Percentiles rank a stretch among this genome's conserved stretches.
These are phyloP conservation scores for Semnornis frantzii DNA, from an alignment of 2,113 vertebrate species.

Conservation along the genomic window DNA sequence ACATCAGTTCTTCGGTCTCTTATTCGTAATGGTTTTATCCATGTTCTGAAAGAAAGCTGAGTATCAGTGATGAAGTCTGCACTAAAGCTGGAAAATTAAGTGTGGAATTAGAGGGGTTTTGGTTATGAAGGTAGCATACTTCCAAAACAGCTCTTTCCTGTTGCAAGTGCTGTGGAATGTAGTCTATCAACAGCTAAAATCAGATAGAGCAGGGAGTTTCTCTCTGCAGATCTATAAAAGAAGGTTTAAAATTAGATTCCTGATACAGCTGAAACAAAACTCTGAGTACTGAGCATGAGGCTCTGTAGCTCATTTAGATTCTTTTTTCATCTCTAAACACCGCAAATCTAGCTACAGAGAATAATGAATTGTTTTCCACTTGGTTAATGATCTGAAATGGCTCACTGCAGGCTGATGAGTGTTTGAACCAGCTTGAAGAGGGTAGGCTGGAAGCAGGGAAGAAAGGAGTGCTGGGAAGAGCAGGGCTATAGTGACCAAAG, in stretches of 20 bases:
- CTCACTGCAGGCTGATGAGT: background rate
- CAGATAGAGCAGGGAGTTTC: background rate
- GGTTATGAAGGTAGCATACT: background rate
- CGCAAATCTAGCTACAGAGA: background rate
- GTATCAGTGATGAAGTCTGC: background rate
- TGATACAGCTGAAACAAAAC: background rate
- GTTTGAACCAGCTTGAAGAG: background rate
- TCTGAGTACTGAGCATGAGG: background rate
- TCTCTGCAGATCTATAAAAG: background rate
- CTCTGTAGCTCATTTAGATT: background rate
- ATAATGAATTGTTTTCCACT: background rate
- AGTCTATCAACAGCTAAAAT: background rate
- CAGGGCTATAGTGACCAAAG: background rate
- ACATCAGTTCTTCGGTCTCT: background rate
- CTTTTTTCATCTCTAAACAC: background rate
- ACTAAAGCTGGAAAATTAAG: background rate
- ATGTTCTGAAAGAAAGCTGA: background rate
- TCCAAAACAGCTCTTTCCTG: background rate
- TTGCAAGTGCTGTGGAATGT: background rate
- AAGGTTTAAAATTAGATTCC: background rate
- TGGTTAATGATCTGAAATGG: background rate
- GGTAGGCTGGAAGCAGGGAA: background rate
- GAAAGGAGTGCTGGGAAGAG: background rate
- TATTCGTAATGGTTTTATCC: background rate
- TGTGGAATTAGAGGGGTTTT: background rate